These are phyloP conservation scores for Eptesicus fuscus DNA, from an alignment of 2,113 vertebrate species.

Conservation along the genomic window DNA sequence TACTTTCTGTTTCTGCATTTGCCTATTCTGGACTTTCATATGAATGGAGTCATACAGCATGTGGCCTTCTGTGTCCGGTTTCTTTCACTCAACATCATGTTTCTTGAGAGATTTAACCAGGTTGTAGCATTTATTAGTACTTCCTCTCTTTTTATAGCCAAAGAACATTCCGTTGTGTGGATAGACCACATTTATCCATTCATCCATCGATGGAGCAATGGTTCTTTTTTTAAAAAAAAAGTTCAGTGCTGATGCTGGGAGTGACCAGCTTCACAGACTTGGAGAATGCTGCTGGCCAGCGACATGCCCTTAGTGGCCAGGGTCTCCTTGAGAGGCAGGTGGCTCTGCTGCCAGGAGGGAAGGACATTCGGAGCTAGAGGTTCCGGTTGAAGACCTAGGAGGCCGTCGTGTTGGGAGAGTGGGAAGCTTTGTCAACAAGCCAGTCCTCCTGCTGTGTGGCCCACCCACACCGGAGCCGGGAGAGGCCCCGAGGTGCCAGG, in stretches of 20 bases:
- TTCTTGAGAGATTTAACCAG: neutral
- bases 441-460: neutral
- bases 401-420: fast-evolving
- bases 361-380: neutral
- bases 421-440: neutral
- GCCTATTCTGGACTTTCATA: neutral
- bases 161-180: neutral
- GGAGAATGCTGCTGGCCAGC: neutral
- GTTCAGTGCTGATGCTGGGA: neutral
- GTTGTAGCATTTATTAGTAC: neutral
- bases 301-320: neutral
- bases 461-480: neutral
- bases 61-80: neutral
- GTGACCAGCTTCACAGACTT: neutral
- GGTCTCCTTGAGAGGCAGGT: neutral
- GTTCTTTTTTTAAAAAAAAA: neutral
- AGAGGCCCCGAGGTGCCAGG: neutral
- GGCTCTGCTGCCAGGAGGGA: neutral
- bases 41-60: neutral
- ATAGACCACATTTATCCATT: neutral
- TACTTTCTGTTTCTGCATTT: neutral
- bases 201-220: neutral
- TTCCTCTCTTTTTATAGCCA: neutral
- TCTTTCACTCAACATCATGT: neutral
- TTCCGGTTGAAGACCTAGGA: neutral